Conservation (phyloP, 92 coral and sea anemone species). For the Epizoanthus rinbou region DNA sequence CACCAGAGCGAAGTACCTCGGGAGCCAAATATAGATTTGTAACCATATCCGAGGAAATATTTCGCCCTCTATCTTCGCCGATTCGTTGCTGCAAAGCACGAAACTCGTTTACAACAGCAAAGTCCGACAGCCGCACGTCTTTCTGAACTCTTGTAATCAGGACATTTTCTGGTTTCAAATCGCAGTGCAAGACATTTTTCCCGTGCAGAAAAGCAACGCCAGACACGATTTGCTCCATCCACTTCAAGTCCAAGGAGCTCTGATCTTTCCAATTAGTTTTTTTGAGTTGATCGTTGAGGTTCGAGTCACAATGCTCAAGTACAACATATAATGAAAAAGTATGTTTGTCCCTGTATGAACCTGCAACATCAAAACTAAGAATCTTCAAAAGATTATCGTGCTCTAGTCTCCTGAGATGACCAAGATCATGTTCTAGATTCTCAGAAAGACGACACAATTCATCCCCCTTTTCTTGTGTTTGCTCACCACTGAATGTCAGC, state of each 20-base stretch:
- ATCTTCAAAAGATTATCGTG: background rate
- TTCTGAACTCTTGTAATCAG: background rate
- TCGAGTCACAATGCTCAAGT: background rate
- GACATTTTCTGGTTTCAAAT: constrained; percentile 8
- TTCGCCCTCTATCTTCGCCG: background rate
- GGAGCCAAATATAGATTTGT: background rate
- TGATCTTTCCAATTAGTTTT: background rate
- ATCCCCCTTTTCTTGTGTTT: no score
- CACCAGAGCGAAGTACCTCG: background rate
- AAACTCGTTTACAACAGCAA: background rate
- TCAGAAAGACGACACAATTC: no score
- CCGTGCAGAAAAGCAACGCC: background rate
- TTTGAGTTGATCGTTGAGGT: background rate
- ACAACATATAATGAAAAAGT: background rate
- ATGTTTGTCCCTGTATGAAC: background rate
- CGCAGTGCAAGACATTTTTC: background rate
- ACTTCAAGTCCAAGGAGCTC: background rate
- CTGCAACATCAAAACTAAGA: background rate
- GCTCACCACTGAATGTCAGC: background rate
- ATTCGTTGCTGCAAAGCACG: constrained; percentile 1
- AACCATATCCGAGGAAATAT: background rate
- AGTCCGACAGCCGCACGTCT: background rate
- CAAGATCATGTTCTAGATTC: background rate
- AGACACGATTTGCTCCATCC: background rate
- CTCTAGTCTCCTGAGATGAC: background rate